phyloP scores from a whole-genome alignment of 2,797 vertebrate species.

The Acrossocheilus wenchowensis region DNA sequence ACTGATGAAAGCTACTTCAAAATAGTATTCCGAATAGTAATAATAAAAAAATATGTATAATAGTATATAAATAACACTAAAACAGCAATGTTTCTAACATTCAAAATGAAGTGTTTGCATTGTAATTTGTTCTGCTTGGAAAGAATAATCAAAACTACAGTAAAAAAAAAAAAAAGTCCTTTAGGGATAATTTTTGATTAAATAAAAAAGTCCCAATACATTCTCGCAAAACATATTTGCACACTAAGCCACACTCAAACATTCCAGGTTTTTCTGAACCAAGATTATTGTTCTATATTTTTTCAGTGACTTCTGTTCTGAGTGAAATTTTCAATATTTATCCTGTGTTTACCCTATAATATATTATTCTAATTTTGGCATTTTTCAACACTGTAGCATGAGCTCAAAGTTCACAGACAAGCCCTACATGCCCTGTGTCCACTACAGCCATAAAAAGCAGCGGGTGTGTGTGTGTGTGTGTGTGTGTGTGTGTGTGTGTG shows the following conservation, averaged over 20 bases:
- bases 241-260: background rate
- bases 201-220: background rate
- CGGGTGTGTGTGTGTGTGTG: background rate
- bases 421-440: background rate
- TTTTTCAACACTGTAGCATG: background rate
- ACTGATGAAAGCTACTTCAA: background rate
- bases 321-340: background rate
- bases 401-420: background rate
- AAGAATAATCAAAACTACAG: background rate
- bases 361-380: background rate
- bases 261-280: background rate
- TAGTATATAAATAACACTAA: background rate
- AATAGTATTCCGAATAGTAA: background rate
- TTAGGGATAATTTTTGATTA: background rate
- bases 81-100: background rate
- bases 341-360: too few relatives aligned
- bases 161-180: background rate
- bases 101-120: background rate
- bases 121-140: background rate
- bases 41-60: background rate
- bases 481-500: background rate
- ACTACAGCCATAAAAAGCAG: background rate
- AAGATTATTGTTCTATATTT: background rate
- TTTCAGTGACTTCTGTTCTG: too few relatives aligned
- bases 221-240: background rate